Evolutionary conservation across 2,888 invertebrate species (phyloP).

Genomic region (Hemicrepidius hirtus): DNA sequence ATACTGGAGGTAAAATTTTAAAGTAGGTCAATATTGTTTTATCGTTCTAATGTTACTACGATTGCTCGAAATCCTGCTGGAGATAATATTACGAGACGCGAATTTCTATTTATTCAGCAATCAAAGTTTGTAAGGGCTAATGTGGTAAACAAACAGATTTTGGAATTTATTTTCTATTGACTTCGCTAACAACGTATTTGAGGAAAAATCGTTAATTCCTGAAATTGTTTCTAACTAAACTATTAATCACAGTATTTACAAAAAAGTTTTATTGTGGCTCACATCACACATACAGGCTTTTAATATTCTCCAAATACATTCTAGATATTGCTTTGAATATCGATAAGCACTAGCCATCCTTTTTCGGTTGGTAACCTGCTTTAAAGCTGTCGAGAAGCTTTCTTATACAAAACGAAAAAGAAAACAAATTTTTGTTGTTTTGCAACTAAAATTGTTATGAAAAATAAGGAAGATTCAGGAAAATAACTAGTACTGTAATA

Average conservation of each 20-base stretch:
- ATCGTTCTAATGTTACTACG: no score
- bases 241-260: neutral
- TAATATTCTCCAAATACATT: constrained; percentile 16
- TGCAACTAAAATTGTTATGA: neutral
- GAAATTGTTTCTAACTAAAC: no score
- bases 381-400: neutral
- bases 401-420: constrained; percentile 5
- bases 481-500: neutral
- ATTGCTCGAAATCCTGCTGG: no score
- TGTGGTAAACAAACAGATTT: no score
- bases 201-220: no score
- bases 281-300: neutral
- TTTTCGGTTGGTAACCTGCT: constrained; percentile 1
- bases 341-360: constrained; percentile 24
- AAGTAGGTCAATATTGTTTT: no score
- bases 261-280: neutral
- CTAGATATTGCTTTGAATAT: constrained; percentile 25
- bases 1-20: no score
- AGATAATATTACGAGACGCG: no score
- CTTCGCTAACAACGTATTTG: no score
- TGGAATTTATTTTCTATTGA: no score
- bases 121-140: no score
- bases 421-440: constrained; percentile 8
- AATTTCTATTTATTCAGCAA: no score
- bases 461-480: neutral